These are phyloP conservation scores for Caenorhabditis sp. DNA, from an alignment of 2,888 invertebrate species.

Conservation along the genomic window DNA sequence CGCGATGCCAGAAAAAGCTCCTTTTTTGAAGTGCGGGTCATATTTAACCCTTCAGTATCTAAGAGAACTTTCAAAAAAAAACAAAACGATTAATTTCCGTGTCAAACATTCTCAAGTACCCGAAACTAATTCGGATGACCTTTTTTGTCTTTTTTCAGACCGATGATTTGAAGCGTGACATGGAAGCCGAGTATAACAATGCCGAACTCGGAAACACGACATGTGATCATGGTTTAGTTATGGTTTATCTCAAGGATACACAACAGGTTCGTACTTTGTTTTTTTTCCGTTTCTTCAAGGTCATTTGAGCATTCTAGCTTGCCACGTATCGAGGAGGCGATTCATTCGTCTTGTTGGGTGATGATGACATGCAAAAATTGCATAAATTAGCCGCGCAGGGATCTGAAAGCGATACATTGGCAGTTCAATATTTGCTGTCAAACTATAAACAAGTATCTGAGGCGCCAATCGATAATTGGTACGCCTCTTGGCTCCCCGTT, in stretches of 20 bases:
- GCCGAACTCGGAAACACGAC: slow-evolving; percentile 58
- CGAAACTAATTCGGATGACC: background rate
- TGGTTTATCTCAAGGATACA: slow-evolving; percentile 63
- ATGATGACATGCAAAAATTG: slow-evolving; percentile 64
- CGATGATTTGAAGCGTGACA: slow-evolving; percentile 52
- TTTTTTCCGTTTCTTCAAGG: slow-evolving; percentile 18
- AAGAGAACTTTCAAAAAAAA: too few species aligned
- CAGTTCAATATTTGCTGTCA: slow-evolving; percentile 60
- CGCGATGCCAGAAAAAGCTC: too few species aligned
- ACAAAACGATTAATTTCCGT: background rate
- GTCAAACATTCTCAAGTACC: background rate
- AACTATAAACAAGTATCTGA: slow-evolving; percentile 63
- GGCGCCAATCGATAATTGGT: slow-evolving; percentile 50
- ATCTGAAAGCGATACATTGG: slow-evolving; percentile 50
- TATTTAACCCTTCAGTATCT: too few species aligned
- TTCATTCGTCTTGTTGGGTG: slow-evolving; percentile 61
- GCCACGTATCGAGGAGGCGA: slow-evolving; percentile 67
- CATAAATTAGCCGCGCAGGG: slow-evolving; percentile 60
- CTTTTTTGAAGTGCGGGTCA: too few species aligned
- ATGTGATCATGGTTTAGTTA: slow-evolving; percentile 66
- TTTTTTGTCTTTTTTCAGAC: slow-evolving; percentile 49
- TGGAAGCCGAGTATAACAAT: slow-evolving; percentile 57
- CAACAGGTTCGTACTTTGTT: slow-evolving; percentile 45
- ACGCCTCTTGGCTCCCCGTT: slow-evolving; percentile 63
- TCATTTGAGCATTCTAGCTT: slow-evolving; percentile 51